phyloP scores from a whole-genome alignment of 2,113 vertebrate species.

The Lipophrys pholis region DNA sequence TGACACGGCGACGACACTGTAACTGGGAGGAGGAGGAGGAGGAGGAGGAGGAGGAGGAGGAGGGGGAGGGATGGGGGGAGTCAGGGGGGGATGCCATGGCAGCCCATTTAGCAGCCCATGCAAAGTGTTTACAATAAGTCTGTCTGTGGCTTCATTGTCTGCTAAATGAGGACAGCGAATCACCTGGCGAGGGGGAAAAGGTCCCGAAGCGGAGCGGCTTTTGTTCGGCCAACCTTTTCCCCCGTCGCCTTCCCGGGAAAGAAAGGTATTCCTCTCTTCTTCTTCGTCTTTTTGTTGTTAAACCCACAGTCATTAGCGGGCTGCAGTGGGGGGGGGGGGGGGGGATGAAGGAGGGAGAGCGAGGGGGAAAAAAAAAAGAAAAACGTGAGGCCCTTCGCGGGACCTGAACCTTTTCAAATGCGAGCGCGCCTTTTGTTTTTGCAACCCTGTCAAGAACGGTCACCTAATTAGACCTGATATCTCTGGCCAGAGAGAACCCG shows the following conservation, averaged over 20 bases:
- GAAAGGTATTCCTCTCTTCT: constrained; percentile 53
- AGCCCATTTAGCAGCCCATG: constrained; percentile 70
- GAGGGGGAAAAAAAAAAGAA: too few relatives aligned
- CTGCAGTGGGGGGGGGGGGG: constrained; percentile 61
- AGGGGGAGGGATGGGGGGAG: background rate
- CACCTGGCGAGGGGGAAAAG: constrained; percentile 92
- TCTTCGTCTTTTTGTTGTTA: constrained; percentile 77
- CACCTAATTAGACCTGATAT: constrained; percentile 99
- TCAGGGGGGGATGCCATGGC: constrained; percentile 36
- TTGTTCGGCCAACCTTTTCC: constrained; percentile 84
- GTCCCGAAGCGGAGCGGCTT: constrained; percentile 89
- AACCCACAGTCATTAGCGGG: constrained; percentile 91
- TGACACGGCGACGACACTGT: constrained; percentile 45
- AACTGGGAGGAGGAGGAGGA: constrained; percentile 45
- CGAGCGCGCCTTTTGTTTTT: constrained; percentile 93
- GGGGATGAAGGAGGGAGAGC: constrained; percentile 52
- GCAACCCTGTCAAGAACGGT: constrained; percentile 92
- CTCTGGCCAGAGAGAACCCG: constrained; percentile 90
- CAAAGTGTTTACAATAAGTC: constrained; percentile 85
- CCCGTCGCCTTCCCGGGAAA: constrained; percentile 66
- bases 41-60: too few relatives aligned
- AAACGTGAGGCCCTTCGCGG: constrained; percentile 89
- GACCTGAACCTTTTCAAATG: constrained; percentile 93
- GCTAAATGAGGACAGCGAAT: constrained; percentile 84
- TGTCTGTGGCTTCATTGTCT: constrained; percentile 81